A percentile compares a stretch with the other conserved stretches of the same genome.
Conservation (phyloP, 2,113 vertebrate genomes). For the Crotophaga sulcirostris region DNA sequence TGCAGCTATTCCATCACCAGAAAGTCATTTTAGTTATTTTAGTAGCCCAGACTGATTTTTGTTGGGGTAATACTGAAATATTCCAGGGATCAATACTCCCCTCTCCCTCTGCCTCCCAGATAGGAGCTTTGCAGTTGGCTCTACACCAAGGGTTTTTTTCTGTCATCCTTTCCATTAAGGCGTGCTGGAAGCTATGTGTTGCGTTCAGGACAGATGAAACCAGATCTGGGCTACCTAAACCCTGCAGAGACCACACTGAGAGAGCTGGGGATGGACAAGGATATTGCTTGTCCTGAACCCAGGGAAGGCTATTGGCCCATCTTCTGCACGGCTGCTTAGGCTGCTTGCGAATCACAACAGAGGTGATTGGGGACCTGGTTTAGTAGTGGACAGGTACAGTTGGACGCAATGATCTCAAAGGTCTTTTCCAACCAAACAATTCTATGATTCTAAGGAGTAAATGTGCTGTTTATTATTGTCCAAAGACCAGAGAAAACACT, state of each 20-base stretch:
- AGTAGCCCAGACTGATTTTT: background rate
- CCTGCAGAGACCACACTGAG: background rate
- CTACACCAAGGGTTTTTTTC: background rate
- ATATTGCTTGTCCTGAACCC: background rate
- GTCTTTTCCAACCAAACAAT: no score
- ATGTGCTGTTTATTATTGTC: background rate
- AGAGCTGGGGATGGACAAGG: background rate
- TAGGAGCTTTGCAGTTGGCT: background rate
- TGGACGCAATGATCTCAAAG: no score
- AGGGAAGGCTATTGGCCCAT: background rate
- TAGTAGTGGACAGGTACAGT: no score
- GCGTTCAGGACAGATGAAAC: background rate
- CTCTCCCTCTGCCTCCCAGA: background rate
- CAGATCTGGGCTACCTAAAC: background rate
- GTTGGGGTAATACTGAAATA: background rate
- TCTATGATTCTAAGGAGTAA: no score
- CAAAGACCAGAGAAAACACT: background rate
- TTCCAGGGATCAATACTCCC: background rate
- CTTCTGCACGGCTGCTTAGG: background rate
- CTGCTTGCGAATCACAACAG: accelerated
- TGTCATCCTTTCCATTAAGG: background rate
- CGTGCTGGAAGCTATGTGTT: background rate
- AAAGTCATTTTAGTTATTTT: background rate
- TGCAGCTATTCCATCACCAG: background rate
- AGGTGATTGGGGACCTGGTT: no score